These are phyloP conservation scores for Helogale parvula DNA, from an alignment of 2,113 vertebrate genomes.

Conservation along the genomic window DNA sequence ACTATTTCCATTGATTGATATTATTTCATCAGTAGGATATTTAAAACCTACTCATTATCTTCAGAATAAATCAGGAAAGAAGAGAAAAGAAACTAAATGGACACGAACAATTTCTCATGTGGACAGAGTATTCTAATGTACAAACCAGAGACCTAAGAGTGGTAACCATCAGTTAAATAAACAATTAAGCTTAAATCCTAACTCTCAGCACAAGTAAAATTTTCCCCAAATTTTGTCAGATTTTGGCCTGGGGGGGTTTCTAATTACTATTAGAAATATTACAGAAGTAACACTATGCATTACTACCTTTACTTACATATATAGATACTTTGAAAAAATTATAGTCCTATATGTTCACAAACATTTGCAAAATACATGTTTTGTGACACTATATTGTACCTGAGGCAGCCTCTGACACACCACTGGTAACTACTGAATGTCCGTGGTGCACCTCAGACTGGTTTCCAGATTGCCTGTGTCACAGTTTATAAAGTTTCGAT, in stretches of 20 bases:
- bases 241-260: background rate
- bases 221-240: background rate
- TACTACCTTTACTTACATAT: background rate
- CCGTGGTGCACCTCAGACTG: background rate
- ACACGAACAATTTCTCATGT: constrained; percentile 32
- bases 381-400: background rate
- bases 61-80: constrained; percentile 4
- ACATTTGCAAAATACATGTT: background rate
- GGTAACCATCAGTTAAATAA: background rate
- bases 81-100: background rate
- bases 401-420: background rate
- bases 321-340: background rate
- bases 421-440: background rate
- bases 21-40: constrained; percentile 14
- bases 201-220: background rate
- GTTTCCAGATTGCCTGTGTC: background rate
- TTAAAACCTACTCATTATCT: constrained; percentile 51
- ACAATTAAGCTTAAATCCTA: constrained; percentile 7
- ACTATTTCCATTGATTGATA: constrained; percentile 47
- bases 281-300: background rate
- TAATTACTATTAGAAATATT: constrained; percentile 22
- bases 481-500: background rate
- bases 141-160: background rate
- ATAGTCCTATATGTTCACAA: background rate
- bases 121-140: background rate